Evolutionary conservation across 2,797 vertebrate genomes (phyloP).

Genomic region (Myotis findleyi): DNA sequence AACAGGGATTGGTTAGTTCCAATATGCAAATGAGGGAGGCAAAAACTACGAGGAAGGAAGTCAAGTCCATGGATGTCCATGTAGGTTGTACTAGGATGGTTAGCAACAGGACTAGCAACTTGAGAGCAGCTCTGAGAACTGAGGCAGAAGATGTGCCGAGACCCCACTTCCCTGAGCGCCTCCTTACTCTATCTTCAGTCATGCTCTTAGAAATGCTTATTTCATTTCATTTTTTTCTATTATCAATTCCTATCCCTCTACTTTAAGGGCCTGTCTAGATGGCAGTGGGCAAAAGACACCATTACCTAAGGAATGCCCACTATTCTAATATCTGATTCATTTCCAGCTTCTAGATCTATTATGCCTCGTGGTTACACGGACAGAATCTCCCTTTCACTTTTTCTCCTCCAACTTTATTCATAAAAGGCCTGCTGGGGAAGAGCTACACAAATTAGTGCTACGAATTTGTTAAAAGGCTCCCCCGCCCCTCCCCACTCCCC

Average conservation of each 20-base stretch:
- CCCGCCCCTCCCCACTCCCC: fast-evolving
- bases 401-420: neutral
- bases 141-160: neutral
- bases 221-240: neutral
- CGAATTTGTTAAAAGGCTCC: neutral
- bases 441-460: neutral
- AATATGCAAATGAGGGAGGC: neutral
- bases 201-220: neutral
- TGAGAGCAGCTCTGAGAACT: neutral
- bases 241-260: neutral
- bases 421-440: neutral
- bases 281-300: neutral
- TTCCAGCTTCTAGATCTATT: neutral
- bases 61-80: neutral
- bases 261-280: neutral
- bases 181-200: neutral
- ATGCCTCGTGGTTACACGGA: neutral
- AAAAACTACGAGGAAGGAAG: neutral
- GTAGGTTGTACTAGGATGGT: neutral
- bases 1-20: neutral
- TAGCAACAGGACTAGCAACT: neutral
- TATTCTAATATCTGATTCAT: neutral
- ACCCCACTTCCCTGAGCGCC: too few relatives aligned
- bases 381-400: neutral
- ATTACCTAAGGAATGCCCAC: neutral